Evolutionary conservation across 2,888 invertebrate genomes (phyloP), one percentile per base, ranked within the genome.

Genomic region (Heterodera filipjevi): DNA sequence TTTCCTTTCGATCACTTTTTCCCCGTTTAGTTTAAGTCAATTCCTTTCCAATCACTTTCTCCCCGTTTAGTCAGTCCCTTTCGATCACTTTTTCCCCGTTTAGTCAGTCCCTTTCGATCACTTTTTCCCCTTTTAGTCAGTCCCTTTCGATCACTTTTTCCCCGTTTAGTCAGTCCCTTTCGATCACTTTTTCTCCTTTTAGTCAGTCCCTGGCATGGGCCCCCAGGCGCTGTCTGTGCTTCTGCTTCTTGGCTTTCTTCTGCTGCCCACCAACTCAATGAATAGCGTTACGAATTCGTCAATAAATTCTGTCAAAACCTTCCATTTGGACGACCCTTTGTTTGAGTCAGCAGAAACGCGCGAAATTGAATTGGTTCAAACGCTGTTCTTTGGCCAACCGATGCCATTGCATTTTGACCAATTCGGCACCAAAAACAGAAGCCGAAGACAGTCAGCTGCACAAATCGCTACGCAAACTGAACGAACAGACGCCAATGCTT

Each of bases 301-400:
- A 3, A 1, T 6, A n/a, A 59, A 27, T 27, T 2, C n/a, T 19
- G 19, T 6, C 59, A 59, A 49, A 3, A 14, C 10, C 3, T 49
- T 49, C 19, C 19, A 49, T 49, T 49, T 49, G 59, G 59, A 59
- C 53, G 53, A 22, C 59, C 5, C n/a, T 59, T 59, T 6, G n/a
- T 59, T 12, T 19, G 49, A 14, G 14, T 12, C 16, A 14, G n/a
- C 59, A 8, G 59, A 59, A 59, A 59, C 6, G 59, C 59, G 27
- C 10, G 27, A 59, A 59, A 6, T 59, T n/a, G 27, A 27, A 22
- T 22, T 27, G 59, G n/a, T 27, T 1, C 27, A 59, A 27, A 6
- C 59, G n/a, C 59, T 59, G n/a, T 59, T 59, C 59, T 59, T 59
- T 27, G 59, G 59, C 59, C 59, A 27, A 59, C 59, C 59, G 59